phyloP scores from a whole-genome alignment of 2,888 invertebrate species.

The Thysanoteuthis rhombus region DNA sequence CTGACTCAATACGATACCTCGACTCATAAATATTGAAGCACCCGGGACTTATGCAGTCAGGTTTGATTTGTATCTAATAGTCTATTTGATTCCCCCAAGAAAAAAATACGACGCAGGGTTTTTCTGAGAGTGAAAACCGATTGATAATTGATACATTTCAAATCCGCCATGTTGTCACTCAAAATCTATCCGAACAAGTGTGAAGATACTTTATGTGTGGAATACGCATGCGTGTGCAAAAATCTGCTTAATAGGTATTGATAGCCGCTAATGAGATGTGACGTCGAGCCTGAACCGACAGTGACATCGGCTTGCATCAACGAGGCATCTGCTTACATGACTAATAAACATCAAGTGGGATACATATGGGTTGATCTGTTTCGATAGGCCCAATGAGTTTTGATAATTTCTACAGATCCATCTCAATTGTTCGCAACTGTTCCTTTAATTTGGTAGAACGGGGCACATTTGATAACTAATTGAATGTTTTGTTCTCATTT shows the following conservation, averaged over 20 bases:
- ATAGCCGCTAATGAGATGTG: neutral
- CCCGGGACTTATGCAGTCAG: neutral
- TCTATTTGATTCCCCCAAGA: neutral
- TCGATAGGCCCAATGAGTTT: neutral
- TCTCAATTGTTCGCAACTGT: no score
- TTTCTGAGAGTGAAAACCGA: neutral
- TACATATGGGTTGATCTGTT: neutral
- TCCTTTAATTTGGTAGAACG: no score
- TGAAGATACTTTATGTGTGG: neutral
- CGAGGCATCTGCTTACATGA: neutral
- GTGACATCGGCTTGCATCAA: neutral
- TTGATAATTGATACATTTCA: neutral
- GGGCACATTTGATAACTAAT: no score
- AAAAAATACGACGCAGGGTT: neutral
- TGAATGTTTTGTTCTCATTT: no score
- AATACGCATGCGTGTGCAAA: neutral
- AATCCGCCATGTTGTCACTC: neutral
- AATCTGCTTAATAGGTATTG: neutral
- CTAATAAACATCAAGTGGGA: neutral
- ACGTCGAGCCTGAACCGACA: neutral
- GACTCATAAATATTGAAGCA: neutral
- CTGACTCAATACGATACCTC: neutral
- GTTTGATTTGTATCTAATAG: neutral
- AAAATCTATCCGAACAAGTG: neutral
- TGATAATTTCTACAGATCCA: no score